phyloP scores from a whole-genome alignment of 37 sponge, comb jelly and placozoan genomes.

The Diacarnus erythraeanus region DNA sequence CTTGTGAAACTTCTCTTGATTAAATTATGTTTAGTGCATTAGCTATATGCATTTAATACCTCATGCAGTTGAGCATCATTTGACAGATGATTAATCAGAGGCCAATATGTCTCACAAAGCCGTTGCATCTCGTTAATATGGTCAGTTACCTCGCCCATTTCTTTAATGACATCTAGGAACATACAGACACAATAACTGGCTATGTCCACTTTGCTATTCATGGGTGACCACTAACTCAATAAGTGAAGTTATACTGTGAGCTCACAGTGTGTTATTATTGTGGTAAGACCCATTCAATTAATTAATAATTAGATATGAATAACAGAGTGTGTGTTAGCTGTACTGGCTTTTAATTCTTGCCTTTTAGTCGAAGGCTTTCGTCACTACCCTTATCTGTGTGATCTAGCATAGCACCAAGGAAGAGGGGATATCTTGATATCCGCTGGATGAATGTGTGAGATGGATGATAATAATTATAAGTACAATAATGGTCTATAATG shows the following conservation, averaged over 20 bases:
- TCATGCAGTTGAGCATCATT: background rate
- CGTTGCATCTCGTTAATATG: conserved; percentile 87
- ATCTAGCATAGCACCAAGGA: conserved; percentile 66
- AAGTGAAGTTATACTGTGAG: background rate
- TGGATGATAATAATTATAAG: background rate
- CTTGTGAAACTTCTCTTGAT: no score
- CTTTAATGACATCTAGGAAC: conserved; percentile 60
- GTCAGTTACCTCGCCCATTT: conserved; percentile 50
- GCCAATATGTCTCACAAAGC: conserved; percentile 61
- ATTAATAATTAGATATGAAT: background rate
- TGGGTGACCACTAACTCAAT: background rate
- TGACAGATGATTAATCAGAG: background rate
- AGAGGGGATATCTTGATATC: conserved; percentile 79
- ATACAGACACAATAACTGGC: background rate
- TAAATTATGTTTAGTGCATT: no score
- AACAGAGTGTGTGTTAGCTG: background rate
- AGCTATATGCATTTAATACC: background rate
- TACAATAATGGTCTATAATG: background rate
- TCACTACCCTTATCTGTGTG: conserved; percentile 40
- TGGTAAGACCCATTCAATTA: no score
- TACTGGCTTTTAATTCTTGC: conserved; percentile 7
- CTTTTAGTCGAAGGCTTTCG: conserved; percentile 37
- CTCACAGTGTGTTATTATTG: no score
- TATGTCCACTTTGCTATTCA: background rate
- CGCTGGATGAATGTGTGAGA: no score